phyloP scores from a whole-genome alignment of 1,140 invertebrate genomes.

The Mactra quadrangularis region DNA sequence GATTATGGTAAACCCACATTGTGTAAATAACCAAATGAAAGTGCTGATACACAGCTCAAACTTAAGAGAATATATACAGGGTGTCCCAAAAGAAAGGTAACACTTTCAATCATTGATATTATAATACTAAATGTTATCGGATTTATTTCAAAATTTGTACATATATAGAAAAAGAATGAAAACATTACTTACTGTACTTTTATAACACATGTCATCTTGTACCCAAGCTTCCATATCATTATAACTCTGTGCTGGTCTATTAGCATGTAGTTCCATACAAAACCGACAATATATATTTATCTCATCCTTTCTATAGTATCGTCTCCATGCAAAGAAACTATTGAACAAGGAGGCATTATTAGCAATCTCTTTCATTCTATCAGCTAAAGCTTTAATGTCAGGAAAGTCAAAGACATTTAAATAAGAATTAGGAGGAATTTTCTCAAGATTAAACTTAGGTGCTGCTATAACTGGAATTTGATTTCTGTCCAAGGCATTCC shows the following conservation, averaged over 20 bases:
- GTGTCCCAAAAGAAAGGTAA: too few relatives aligned
- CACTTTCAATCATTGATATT: not conserved
- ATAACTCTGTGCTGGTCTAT: constrained; percentile 45
- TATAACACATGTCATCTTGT: constrained; percentile 52
- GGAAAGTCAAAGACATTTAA: constrained; percentile 61
- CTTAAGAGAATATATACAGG: not conserved
- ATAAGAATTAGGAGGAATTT: constrained; percentile 51
- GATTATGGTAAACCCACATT: too few relatives aligned
- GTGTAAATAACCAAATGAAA: not conserved
- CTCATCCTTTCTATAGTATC: constrained; percentile 11
- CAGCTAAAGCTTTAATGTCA: constrained; percentile 41
- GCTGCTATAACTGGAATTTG: constrained; percentile 59
- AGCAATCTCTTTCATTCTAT: constrained; percentile 46
- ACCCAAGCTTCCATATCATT: constrained; percentile 53
- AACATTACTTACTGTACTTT: constrained; percentile 40
- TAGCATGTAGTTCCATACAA: constrained; percentile 47
- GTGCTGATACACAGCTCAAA: not conserved
- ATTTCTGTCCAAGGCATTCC: constrained; percentile 34
- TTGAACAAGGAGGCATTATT: constrained; percentile 46
- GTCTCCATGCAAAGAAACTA: constrained; percentile 50
- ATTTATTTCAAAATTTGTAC: not conserved
- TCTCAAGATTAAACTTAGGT: constrained; percentile 39
- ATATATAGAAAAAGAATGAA: not conserved
- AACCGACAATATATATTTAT: constrained; percentile 17
- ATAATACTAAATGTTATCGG: not conserved